phyloP scores from a whole-genome alignment of 2,797 vertebrate genomes.

The Lerista edwardsae region DNA sequence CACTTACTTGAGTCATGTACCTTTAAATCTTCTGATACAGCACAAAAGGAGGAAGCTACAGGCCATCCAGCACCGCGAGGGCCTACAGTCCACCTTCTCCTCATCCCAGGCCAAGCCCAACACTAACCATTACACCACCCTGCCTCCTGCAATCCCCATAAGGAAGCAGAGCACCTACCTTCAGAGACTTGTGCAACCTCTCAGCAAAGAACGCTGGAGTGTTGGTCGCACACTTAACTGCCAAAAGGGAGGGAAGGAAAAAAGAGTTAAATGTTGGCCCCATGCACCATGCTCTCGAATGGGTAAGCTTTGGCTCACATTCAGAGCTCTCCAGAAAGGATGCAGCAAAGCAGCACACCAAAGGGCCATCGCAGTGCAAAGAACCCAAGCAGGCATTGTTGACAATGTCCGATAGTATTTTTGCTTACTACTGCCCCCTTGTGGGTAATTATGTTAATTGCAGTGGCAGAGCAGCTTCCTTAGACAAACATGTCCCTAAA shows the following conservation, averaged over 20 bases:
- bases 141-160: neutral
- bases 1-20: too few species aligned
- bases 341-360: neutral
- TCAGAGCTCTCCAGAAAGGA: neutral
- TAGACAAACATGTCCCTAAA: neutral
- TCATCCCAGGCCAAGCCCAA: too few species aligned
- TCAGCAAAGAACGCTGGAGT: constrained; percentile 85
- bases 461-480: neutral
- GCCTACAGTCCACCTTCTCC: too few species aligned
- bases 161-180: constrained; percentile 75
- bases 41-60: too few species aligned
- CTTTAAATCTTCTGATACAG: too few species aligned
- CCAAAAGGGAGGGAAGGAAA: constrained; percentile 35
- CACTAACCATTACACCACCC: too few species aligned
- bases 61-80: too few species aligned
- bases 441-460: neutral
- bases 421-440: neutral
- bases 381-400: neutral
- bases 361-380: neutral
- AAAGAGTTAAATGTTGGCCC: neutral
- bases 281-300: neutral
- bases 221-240: constrained; percentile 87
- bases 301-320: neutral
- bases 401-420: neutral
- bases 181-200: constrained; percentile 82